phyloP scores from a whole-genome alignment of 2,888 invertebrate genomes.

The Lathronympha strigana region DNA sequence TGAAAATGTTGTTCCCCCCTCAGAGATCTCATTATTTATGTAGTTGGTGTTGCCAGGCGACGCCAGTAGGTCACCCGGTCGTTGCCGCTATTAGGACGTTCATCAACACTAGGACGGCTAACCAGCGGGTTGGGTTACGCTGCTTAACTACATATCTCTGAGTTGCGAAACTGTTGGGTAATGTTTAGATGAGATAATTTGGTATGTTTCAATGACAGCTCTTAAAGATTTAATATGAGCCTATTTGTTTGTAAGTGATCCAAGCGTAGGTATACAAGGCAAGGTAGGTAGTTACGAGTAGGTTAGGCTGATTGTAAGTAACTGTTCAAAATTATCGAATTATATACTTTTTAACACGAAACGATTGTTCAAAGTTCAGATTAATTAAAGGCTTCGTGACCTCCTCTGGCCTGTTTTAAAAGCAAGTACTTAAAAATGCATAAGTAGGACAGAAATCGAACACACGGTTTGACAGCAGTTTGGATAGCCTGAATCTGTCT shows the following conservation, averaged over 20 bases:
- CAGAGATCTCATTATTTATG: slow-evolving; percentile 42
- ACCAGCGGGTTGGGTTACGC: slow-evolving; percentile 1
- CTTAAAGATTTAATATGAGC: too few species aligned
- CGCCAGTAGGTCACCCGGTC: slow-evolving; percentile 54
- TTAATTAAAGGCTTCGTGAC: background rate
- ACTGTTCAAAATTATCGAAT: background rate
- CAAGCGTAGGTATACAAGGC: too few species aligned
- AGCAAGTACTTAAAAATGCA: slow-evolving; percentile 17
- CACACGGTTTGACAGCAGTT: slow-evolving; percentile 19
- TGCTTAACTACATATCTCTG: slow-evolving; percentile 1
- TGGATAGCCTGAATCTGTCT: slow-evolving; percentile 42
- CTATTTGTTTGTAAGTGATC: too few species aligned
- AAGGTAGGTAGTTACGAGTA: background rate
- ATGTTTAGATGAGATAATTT: background rate
- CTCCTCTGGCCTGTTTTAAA: slow-evolving; percentile 8
- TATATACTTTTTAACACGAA: background rate
- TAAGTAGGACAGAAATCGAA: slow-evolving; percentile 17
- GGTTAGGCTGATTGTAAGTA: background rate
- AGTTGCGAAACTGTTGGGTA: slow-evolving; percentile 9
- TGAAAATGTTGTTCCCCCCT: slow-evolving; percentile 19
- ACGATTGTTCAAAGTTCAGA: background rate
- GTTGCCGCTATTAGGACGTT: slow-evolving; percentile 45
- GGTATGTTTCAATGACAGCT: background rate
- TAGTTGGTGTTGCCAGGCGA: slow-evolving; percentile 52
- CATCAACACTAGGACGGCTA: slow-evolving; percentile 19